Percentiles rank a stretch among this genome's conserved stretches.
These are phyloP conservation scores for Melanocharis versteri DNA, from an alignment of 2,113 vertebrate species.

Conservation along the genomic window DNA sequence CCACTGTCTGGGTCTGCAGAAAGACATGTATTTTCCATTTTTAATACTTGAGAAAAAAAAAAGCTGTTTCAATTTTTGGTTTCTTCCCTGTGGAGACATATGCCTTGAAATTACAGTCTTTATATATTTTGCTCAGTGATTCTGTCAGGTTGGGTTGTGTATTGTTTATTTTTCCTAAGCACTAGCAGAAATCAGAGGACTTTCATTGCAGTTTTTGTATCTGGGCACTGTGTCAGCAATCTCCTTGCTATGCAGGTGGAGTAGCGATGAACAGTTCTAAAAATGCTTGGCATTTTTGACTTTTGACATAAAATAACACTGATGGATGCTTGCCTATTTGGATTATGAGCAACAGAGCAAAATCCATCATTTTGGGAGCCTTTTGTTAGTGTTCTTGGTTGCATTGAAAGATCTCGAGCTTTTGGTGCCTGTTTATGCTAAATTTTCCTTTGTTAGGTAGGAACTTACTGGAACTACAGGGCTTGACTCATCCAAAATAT, in stretches of 20 bases:
- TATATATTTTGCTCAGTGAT: not conserved
- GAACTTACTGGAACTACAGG: not conserved
- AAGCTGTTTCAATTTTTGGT: not conserved
- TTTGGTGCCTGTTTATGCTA: not conserved
- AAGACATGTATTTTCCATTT: not conserved
- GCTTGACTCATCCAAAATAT: not conserved
- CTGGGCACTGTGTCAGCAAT: not conserved
- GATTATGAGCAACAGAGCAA: not conserved
- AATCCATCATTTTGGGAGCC: not conserved
- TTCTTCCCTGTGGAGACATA: not conserved
- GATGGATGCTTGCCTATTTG: not conserved
- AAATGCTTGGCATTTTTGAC: not conserved
- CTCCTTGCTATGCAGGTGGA: not conserved
- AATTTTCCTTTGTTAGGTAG: not conserved
- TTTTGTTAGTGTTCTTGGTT: not conserved
- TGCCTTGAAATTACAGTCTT: not conserved
- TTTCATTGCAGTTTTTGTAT: not conserved
- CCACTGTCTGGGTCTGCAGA: not conserved
- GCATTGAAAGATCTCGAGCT: not conserved
- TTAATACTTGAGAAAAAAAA: not conserved
- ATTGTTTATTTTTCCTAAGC: conserved; percentile 2
- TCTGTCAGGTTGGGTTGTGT: not conserved
- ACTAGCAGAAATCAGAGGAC: not conserved
- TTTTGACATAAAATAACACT: not conserved
- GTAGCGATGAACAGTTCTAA: not conserved